Base-by-base conservation (phyloP, 35 echinoderm and acorn worm genomes). In the Chiridota heheva region DNA sequence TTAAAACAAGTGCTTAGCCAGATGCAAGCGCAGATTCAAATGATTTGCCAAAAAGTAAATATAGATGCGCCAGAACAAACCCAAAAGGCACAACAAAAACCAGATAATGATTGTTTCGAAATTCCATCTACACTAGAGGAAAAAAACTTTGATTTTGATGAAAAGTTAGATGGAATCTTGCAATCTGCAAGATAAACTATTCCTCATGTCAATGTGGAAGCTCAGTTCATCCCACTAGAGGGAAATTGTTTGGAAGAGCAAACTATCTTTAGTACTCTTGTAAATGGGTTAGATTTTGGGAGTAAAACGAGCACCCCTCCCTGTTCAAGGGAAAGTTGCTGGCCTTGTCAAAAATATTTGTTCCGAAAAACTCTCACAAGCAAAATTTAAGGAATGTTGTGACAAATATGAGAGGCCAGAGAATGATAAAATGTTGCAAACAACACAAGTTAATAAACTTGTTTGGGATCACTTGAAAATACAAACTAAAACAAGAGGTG, bases 401-500 rank as follows among this genome's bases (percentile, higher is more conserved):
- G 70, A 74, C 20, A 44, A 26, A 74, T 74, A 74, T 47, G 40
- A 74, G 44, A 74, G 70, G 20, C 70, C 70, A 47, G n/a, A 51
- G 1, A 60, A 78, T 38, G 33, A 36, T 25, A 55, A 78, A 16
- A 3, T 38, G 1, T 55, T 78, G 3, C 27, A 37, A 34, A 17
- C 75, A 7, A 61, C 56, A 28, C 47, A 61, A 39, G 51, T 78
- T 28, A 61, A 78, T 61, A 57, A 58, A 60, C 49, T 61, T 7
- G 75, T 78, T 18, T 78, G 75, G 49, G 56, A 78, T 28, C 47
- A 59, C 18, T 40, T 78, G 27, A 57, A 61, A 33, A 12, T 42
- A 36, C 34, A 30, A 12, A 38, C 56, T 1, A 78, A 55, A 78
- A 78, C 74, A 4, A 78, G 27, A 61, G 75, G 37, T 40, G 2